Evolutionary conservation across 2,797 vertebrate species (phyloP), one percentile per base, ranked within the genome.

Genomic region (Petrocephalus sullivani): DNA sequence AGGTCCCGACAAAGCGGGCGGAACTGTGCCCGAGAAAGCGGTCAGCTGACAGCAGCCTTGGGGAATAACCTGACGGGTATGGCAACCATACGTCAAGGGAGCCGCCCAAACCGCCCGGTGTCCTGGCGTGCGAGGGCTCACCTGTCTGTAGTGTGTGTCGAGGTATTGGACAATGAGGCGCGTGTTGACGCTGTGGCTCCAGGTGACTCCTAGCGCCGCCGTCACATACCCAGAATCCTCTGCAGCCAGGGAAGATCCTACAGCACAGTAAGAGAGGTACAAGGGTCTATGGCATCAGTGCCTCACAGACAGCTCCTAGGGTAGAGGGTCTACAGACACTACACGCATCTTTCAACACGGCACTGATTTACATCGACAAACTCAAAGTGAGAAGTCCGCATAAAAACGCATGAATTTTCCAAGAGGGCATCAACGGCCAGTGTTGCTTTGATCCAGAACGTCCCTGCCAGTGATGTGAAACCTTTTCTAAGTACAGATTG

Each of bases 101-200:
- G 23, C 28, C 10, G 3, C 28, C 28, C 23, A 4, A 67, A 67
- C 23, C 5, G 28, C 64, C 28, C 10, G 28, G 64, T 23, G 5
- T 14, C 28, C 33, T 28, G 84, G 4, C 2, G 16, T n/a, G 56
- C 16, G 7, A n/a, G 16, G 4, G 41, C 94, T 94, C 90, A 97
- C 96, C 96, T 97, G 95, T 93, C 94, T 95, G 87, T 90, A 92
- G 0, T 89, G 91, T 10, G 91, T 89, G 89, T 95, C 94, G 19
- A 94, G 91, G 87, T 94, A 95, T 1, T 95, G 96, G 10, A 97
- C 91, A 81, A 97, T 96, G 86, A 97, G 94, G 57, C 96, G 95
- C 1, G 96, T 97, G 91, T 96, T 97, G 90, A 97, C 91, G 0
- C 93, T 95, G 92, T 97, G 97, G 92, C 96, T 96, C 96, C 96